A percentile compares a stretch with the other conserved stretches of the same genome.
Evolutionary conservation across 92 coral and sea anemone genomes (phyloP).

Genomic region (Pocillopora grandis): DNA sequence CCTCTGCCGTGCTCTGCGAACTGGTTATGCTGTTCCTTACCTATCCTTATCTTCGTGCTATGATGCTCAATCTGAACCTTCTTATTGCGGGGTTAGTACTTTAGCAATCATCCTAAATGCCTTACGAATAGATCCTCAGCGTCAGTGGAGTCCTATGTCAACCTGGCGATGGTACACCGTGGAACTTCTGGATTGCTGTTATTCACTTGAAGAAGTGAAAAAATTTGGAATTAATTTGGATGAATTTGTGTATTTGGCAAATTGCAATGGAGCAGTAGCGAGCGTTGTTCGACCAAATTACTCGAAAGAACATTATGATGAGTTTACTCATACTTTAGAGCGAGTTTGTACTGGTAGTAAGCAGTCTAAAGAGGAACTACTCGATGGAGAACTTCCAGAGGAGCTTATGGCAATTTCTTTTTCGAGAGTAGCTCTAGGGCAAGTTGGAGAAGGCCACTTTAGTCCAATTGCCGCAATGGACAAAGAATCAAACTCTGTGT

Average conservation of each 20-base stretch:
- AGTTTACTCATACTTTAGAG: conserved; percentile 52
- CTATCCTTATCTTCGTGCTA: conserved; percentile 79
- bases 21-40: conserved; percentile 74
- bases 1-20: conserved; percentile 66
- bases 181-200: conserved; percentile 82
- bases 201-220: conserved; percentile 74
- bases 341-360: conserved; percentile 61
- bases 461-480: conserved; percentile 93
- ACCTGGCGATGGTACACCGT: conserved; percentile 96
- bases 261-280: conserved; percentile 83
- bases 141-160: conserved; percentile 81
- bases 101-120: conserved; percentile 85
- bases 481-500: conserved; percentile 68
- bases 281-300: conserved; percentile 63
- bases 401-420: conserved; percentile 68
- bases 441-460: conserved; percentile 90
- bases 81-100: conserved; percentile 89
- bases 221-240: conserved; percentile 76
- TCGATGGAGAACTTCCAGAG: conserved; percentile 57
- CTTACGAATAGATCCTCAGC: conserved; percentile 85
- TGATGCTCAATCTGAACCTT: conserved; percentile 83
- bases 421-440: conserved; percentile 65
- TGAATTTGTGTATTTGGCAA: conserved; percentile 80
- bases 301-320: conserved; percentile 16
- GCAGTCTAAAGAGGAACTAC: not conserved